Conservation (phyloP, 2,113 vertebrate species). For the Mixornis gularis region DNA sequence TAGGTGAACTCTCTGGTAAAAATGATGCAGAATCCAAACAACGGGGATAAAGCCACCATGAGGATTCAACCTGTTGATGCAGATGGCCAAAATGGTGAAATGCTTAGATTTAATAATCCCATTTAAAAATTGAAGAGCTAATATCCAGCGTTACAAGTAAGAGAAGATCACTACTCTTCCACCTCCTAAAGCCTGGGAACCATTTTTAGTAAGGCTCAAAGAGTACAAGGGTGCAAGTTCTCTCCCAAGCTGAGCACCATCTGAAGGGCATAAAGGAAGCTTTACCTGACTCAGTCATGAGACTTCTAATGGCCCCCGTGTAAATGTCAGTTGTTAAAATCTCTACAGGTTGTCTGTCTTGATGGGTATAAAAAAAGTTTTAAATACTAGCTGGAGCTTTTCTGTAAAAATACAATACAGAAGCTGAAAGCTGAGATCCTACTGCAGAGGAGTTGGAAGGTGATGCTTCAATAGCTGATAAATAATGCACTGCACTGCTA, state of each 20-base stretch:
- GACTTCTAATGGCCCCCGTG: not conserved
- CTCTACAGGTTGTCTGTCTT: not conserved
- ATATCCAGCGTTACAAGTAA: not conserved
- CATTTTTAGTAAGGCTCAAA: not conserved
- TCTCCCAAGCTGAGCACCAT: not conserved
- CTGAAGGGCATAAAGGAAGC: not conserved
- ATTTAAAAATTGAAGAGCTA: not conserved
- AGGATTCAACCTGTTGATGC: not conserved
- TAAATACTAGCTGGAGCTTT: not conserved
- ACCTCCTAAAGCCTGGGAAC: not conserved
- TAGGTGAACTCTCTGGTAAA: not conserved
- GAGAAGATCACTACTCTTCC: not conserved
- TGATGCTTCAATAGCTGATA: constrained; percentile 15
- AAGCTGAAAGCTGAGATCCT: not conserved
- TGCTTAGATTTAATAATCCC: not conserved
- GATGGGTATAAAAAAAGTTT: not conserved
- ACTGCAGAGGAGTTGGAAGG: not conserved
- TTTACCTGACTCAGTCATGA: not conserved
- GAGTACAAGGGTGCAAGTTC: not conserved
- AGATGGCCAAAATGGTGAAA: not conserved
- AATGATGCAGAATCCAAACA: not conserved
- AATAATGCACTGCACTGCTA: constrained; percentile 50
- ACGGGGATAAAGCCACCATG: not conserved
- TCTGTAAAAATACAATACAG: not conserved
- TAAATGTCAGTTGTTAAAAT: not conserved